A percentile compares a stretch with the other conserved stretches of the same genome.
These are phyloP conservation scores for Mizuhopecten yessoensis DNA, from an alignment of 1,140 invertebrate genomes.

Conservation along the genomic window DNA sequence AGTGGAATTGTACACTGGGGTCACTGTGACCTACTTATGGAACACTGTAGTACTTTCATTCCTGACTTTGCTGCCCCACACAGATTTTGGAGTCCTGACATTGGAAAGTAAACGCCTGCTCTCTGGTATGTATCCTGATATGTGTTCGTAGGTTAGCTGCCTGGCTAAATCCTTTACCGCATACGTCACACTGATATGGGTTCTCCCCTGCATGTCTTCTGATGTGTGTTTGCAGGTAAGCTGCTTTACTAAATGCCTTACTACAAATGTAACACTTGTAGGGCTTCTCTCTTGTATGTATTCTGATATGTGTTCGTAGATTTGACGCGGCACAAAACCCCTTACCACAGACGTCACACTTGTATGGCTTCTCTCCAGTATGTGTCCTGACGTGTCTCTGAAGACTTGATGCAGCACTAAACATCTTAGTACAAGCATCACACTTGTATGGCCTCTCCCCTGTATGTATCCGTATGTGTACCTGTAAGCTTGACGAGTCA, in stretches of 20 bases:
- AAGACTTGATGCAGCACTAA: slow-evolving; percentile 43
- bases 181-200: slow-evolving; percentile 44
- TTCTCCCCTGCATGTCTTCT: slow-evolving; percentile 51
- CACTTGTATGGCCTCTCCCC: slow-evolving; percentile 80
- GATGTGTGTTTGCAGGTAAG: slow-evolving; percentile 41
- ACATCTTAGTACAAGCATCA: slow-evolving; percentile 78
- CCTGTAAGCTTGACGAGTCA: slow-evolving; percentile 42
- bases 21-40: too few species aligned
- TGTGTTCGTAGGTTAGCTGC: slow-evolving; percentile 14
- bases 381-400: slow-evolving; percentile 57
- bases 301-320: slow-evolving; percentile 61
- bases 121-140: slow-evolving; percentile 44
- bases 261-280: slow-evolving; percentile 85
- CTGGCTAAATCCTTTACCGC: slow-evolving; percentile 47
- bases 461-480: slow-evolving; percentile 75
- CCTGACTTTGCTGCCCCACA: too few species aligned
- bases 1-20: too few species aligned
- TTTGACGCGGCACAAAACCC: slow-evolving; percentile 14
- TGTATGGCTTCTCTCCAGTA: slow-evolving; percentile 44
- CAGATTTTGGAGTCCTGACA: too few species aligned
- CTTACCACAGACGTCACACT: slow-evolving; percentile 55
- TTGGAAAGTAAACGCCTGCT: background rate
- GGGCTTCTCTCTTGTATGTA: slow-evolving; percentile 93
- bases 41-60: too few species aligned
- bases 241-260: slow-evolving; percentile 25